These are phyloP conservation scores for Aix galericulata DNA, from an alignment of 2,113 vertebrate genomes.

Conservation along the genomic window DNA sequence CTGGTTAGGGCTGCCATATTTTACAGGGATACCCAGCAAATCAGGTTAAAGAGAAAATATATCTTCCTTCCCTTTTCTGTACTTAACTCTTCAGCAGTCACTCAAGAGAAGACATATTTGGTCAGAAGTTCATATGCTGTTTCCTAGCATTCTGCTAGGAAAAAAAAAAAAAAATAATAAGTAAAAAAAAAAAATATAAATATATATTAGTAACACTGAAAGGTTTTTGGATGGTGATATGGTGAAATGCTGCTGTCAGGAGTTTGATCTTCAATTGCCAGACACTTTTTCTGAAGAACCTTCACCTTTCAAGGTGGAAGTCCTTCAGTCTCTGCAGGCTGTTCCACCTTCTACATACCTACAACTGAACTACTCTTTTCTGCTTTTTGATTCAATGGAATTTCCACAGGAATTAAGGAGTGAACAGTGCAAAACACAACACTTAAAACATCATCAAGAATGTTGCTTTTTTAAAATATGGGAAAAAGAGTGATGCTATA, in stretches of 20 bases:
- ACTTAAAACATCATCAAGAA: neutral
- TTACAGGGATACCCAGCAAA: neutral
- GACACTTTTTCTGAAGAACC: neutral
- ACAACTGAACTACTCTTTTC: neutral
- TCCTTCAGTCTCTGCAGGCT: fast-evolving
- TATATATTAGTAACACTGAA: neutral
- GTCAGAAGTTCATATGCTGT: neutral
- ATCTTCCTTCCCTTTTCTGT: neutral
- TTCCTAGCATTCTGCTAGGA: neutral
- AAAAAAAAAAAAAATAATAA: too few species aligned
- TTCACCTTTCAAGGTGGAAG: neutral
- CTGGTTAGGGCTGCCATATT: neutral
- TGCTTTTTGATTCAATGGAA: neutral
- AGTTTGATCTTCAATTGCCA: neutral
- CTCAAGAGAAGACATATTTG: neutral
- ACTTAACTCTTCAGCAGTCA: neutral
- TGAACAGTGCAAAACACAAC: neutral
- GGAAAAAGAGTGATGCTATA: neutral
- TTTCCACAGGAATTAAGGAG: neutral
- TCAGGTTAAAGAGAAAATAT: neutral
- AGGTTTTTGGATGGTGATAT: neutral
- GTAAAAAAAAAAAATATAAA: too few species aligned
- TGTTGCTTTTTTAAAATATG: neutral
- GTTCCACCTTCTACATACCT: neutral
- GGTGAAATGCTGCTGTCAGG: neutral